Conservation (phyloP, 2,797 vertebrate species). For the Sardinella longiceps region DNA sequence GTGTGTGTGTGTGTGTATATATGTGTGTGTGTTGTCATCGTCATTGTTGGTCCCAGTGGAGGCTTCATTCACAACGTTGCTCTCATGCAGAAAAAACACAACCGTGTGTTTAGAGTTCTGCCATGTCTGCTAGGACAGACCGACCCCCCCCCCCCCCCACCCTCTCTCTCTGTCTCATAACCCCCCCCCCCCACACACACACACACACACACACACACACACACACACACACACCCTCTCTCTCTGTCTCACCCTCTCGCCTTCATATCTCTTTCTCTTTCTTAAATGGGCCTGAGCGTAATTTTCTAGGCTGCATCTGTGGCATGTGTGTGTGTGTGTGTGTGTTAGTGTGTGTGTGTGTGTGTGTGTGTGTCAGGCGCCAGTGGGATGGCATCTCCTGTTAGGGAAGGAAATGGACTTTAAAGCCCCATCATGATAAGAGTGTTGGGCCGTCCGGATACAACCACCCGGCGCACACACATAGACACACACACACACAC, state of each 20-base stretch:
- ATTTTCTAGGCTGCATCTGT: conserved; percentile 67
- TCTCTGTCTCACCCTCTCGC: conserved; percentile 35
- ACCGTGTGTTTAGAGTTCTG: background rate
- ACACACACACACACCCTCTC: conserved; percentile 33
- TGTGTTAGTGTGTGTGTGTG: background rate
- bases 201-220: no score
- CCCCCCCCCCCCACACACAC: no score
- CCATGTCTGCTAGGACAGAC: background rate
- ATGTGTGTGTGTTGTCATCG: background rate
- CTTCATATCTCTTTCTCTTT: background rate
- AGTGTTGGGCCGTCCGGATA: background rate
- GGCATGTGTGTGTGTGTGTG: conserved; percentile 37
- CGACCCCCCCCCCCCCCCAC: no score
- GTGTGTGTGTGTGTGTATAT: conserved; percentile 4
- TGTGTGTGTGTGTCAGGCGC: conserved; percentile 58
- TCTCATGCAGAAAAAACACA: background rate
- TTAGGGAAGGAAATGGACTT: conserved; percentile 64
- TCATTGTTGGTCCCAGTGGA: background rate
- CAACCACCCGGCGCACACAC: conserved; percentile 22
- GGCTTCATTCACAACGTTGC: background rate
- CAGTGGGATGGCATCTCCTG: conserved; percentile 65
- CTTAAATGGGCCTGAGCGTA: conserved; percentile 61
- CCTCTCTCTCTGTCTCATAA: background rate
- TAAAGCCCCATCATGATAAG: background rate
- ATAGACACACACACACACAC: background rate